phyloP scores from a whole-genome alignment of 2,797 vertebrate species.

The Tympanoctomys barrerae region DNA sequence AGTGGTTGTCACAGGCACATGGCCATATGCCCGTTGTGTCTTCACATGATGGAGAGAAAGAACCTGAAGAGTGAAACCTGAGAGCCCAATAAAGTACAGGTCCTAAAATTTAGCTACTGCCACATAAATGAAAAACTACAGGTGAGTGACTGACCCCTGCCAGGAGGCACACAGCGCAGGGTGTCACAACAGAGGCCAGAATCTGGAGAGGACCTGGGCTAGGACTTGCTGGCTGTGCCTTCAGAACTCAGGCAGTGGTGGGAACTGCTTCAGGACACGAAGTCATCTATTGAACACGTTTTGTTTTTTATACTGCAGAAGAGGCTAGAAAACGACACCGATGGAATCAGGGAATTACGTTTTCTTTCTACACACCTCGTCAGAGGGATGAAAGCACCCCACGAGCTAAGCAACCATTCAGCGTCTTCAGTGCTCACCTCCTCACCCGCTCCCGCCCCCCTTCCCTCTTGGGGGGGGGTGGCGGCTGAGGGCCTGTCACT shows the following conservation, averaged over 20 bases:
- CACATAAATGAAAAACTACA: background rate
- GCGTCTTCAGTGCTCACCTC: background rate
- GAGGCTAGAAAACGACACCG: background rate
- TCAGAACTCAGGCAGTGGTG: background rate
- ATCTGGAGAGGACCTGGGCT: background rate
- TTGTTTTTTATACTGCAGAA: background rate
- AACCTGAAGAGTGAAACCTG: background rate
- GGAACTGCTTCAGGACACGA: background rate
- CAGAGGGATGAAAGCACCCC: background rate
- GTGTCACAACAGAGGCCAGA: background rate
- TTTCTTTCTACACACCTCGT: background rate
- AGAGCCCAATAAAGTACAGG: background rate
- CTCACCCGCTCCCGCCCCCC: background rate
- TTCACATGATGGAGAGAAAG: background rate
- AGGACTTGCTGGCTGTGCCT: background rate
- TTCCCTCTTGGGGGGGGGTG: background rate
- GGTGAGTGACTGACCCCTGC: background rate
- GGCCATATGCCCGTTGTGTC: background rate
- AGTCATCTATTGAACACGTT: background rate
- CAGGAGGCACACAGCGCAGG: background rate
- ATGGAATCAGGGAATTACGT: background rate
- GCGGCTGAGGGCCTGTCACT: background rate
- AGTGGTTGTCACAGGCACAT: background rate
- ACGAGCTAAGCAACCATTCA: conserved; percentile 5
- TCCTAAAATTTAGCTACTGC: background rate